Base-by-base conservation (phyloP, 2,888 invertebrate species). In the Cremastinae sp. region DNA sequence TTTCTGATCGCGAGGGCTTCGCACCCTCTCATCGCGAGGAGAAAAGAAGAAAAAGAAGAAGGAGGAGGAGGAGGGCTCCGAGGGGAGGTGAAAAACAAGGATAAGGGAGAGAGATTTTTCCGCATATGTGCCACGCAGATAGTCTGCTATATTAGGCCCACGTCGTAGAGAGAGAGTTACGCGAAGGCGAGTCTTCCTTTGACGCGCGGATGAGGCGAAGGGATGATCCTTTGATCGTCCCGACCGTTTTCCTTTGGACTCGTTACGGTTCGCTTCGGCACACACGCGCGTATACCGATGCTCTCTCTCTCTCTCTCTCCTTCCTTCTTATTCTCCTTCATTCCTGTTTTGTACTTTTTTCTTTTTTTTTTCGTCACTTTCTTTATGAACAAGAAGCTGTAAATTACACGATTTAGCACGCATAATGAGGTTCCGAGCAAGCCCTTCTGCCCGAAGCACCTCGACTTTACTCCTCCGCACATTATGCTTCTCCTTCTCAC, bases 161-260 rank as follows among this genome's bases (percentile, higher is more conserved):
- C 45, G 35, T n/a, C n/a, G n/a, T n/a, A n/a, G n/a, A n/a, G 58
- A 58, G 68, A 69, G 73, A 71, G 75, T 64, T 64, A 65, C 69
- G 69, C 49, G 47, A 72, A 77, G 75, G 78, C 79, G 78, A 55
- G 76, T 53, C 55, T 62, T 80, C 80, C 85, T 85, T 85, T 85
- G 85, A 85, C 82, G 81, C 75, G 75, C 81, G 80, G 80, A 78
- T 80, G 80, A 76, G 79, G 74, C 71, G 80, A 68, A 75, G 85
- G 84, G 84, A 83, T 83, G 84, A 83, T 82, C 82, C 85, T 85
- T 84, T 85, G 85, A 85, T 84, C 78, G 76, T 78, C 84, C 83
- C 74, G 71, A 71, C 76, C 65, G 65, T 73, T 73, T 72, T 77
- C 65, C 77, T 78, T 75, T 73, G 75, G 71, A 75, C 74, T 75